Evolutionary conservation across 1,140 invertebrate genomes (phyloP), one percentile per base, ranked within the genome.

Genomic region (Listronotus bonariensis): DNA sequence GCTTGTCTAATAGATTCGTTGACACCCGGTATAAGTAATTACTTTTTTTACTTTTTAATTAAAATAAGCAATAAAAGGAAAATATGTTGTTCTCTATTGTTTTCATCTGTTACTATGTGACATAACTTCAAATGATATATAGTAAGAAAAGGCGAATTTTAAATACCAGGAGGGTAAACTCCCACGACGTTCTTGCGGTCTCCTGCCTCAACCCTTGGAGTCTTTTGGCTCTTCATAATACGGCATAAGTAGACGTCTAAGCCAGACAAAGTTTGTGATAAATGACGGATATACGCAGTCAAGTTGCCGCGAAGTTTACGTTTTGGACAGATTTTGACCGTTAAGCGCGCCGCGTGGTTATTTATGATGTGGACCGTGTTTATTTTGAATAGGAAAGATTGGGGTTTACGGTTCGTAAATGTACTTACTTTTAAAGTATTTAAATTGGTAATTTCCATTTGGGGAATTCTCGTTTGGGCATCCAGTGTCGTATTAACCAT

Each of bases 321-420:
- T 61, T 61, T 61, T 26, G 58, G 58, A 61, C 58, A 61, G 58
- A 61, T 61, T 61, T 61, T 61, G 58, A 61, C 58, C 58, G 58
- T 61, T 61, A 61, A 61, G 52, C 48, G 38, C 40, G 48, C 48
- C 34, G 48, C 51, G 46, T 34, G 26, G 58, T 61, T 61, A 61
- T 61, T 61, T 61, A 61, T 52, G 58, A 61, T 42, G 46, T 31
- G 15, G 54, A 7, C 42, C 42, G 17, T 45, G 42, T 45, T 45
- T 45, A 45, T 45, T 45, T 45, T 45, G n/a, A 45, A 45, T 45
- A n/a, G 42, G 42, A 15, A 45, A 45, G 42, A 15, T 45, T 45
- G 42, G 7, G 42, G 42, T 14, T 45, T 45, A 45, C 42, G 15
- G n/a, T 17, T 45, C 3, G n/a, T 45, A 3, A 26, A 26, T 5